Conservation (phyloP, 1,140 invertebrate genomes). For the Camponotus floridanus region DNA sequence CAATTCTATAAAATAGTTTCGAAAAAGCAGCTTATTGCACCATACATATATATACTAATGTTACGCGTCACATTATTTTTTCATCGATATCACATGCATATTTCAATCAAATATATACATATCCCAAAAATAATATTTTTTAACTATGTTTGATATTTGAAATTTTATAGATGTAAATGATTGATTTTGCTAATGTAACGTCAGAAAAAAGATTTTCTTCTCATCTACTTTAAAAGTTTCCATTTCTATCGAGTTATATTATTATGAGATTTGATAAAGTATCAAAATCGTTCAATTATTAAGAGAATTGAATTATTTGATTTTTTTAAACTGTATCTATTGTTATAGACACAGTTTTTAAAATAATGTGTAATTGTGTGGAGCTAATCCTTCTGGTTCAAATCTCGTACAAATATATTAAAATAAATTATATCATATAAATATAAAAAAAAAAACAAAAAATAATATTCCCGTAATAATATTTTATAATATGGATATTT, state of each 20-base stretch:
- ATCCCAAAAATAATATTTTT: conserved; percentile 75
- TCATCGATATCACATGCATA: conserved; percentile 30
- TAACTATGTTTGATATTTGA: conserved; percentile 21
- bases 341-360: conserved; percentile 9
- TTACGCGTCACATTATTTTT: conserved; percentile 52
- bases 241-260: not conserved
- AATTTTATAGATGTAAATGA: not conserved
- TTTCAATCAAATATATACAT: conserved; percentile 47
- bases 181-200: conserved; percentile 5
- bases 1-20: conserved; percentile 61
- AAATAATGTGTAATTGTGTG: not conserved
- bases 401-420: not conserved
- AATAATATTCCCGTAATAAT: not conserved
- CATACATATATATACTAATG: conserved; percentile 61
- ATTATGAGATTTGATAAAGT: not conserved
- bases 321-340: conserved; percentile 12
- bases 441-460: not conserved
- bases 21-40: conserved; percentile 66
- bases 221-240: not conserved
- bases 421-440: not conserved
- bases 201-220: conserved; percentile 41
- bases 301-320: conserved; percentile 38
- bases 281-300: conserved; percentile 35
- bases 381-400: not conserved
- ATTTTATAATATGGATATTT: not conserved